Evolutionary conservation across 2,888 invertebrate genomes (phyloP), one percentile per base, ranked within the genome.

Genomic region (Esperia sulphurella): DNA sequence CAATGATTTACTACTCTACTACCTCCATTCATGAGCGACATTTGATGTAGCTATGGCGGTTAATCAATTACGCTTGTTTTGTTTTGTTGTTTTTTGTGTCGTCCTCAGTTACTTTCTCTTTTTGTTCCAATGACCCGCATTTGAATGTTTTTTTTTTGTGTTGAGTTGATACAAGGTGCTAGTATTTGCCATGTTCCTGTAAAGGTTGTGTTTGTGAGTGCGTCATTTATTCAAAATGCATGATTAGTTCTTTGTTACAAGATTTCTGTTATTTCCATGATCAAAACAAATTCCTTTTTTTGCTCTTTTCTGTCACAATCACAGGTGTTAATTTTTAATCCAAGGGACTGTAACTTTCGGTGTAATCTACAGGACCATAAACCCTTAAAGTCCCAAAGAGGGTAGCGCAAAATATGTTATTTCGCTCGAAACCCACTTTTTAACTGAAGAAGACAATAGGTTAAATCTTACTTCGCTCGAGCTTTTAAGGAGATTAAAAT

Each of bases 401-500:
- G n/a, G 13, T 30, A 13, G 29, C 8, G 12, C n/a, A 13, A 41
- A 28, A 33, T 31, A 33, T 14, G 14, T 54, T 3, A 55, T 51
- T 51, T 60, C 51, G 46, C 52, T 54, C 53, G 49, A 51, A 48
- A 51, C 54, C 54, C 50, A 54, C 58, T 50, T 62, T 65, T 57
- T 61, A 61, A 68, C 50, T 68, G 57, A 21, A 21, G 57, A 60
- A 61, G 58, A 69, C 65, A 61, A 64, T 59, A 63, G 50, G 49
- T 50, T 54, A 53, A 51, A 52, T 51, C 51, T 45, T 41, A 46
- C 47, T 53, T 48, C 69, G 68, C 62, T 59, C 48, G 38, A 50
- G 74, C 75, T 79, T 74, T 82, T 77, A 80, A 75, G 68, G 58
- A 75, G 68, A 82, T 83, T 81, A 80, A 77, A 82, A 77, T 77